Evolutionary conservation across 2,888 invertebrate species (phyloP), one percentile per base, ranked within the genome.

Genomic region (Balanococcus diminutus): DNA sequence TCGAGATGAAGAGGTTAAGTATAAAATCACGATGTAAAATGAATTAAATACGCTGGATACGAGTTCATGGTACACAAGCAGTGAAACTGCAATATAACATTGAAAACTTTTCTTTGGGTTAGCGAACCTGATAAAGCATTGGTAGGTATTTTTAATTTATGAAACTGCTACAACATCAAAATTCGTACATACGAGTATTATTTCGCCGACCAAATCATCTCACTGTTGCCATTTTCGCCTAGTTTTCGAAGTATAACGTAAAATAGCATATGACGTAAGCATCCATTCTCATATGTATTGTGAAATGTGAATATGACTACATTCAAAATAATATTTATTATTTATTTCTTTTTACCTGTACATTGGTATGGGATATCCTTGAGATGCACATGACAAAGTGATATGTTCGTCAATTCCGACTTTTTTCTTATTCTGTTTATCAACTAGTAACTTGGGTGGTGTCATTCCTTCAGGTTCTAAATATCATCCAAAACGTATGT

Each of bases 321-420:
- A n/a, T n/a, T n/a, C n/a, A n/a, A n/a, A n/a, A n/a, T n/a, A 56
- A 56, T 9, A 56, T n/a, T 6, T 22, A 56, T 19, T 56, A 6
- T 19, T 11, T 11, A 25, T 28, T 67, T 16, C n/a, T n/a, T 75
- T 61, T 86, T 89, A 94, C 94, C 94, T 93, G 91, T 95, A 95
- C 87, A 92, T 93, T 86, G 95, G 95, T 87, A 95, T 94, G 4
- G 95, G 95, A 92, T 94, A 94, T 87, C 95, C 95, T 90, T 95
- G 95, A 86, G 95, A 95, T 39, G 94, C 94, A 90, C 95, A 95
- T 79, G 95, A 94, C 88, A 95, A 90, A 88, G 93, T 93, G 88
- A 94, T 93, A 89, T 94, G 94, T 87, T 93, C 94, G 51, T 95
- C 95, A 87, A 93, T 92, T 87, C 92, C 93, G 87, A 93, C 93